A percentile compares a stretch with the other conserved stretches of the same genome.
Conservation (phyloP, 2,113 vertebrate genomes). For the Cyanoderma ruficeps region DNA sequence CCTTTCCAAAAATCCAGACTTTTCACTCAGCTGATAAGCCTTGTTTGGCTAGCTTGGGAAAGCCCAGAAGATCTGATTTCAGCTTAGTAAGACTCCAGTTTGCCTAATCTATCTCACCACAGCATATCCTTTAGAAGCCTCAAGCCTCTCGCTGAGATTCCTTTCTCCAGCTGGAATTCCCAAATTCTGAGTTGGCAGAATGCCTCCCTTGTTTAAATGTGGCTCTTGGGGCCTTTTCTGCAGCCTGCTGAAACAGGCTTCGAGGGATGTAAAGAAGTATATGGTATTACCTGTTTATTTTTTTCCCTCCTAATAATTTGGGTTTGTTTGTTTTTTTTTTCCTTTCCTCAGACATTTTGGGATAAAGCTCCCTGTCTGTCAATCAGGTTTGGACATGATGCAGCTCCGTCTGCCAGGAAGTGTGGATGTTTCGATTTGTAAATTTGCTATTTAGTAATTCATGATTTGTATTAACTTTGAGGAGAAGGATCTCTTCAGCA, state of each 20-base stretch:
- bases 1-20: background rate
- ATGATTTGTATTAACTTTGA: background rate
- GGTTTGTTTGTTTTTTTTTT: background rate
- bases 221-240: slow-evolving; percentile 35
- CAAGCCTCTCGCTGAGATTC: slow-evolving; percentile 24
- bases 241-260: slow-evolving; percentile 43
- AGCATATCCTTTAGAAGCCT: slow-evolving; percentile 51
- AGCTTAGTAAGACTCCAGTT: background rate
- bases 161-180: slow-evolving; percentile 30
- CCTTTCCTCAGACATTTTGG: background rate
- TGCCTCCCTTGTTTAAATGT: slow-evolving; percentile 9
- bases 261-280: slow-evolving; percentile 45
- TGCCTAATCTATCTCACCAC: slow-evolving; percentile 22
- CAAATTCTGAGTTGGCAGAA: slow-evolving; percentile 21
- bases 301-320: slow-evolving; percentile 30
- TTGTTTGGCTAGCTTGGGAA: background rate
- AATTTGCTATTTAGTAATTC: background rate
- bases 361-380: background rate
- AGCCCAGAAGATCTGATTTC: slow-evolving; percentile 5
- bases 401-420: background rate
- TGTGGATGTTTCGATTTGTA: background rate
- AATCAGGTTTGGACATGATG: background rate
- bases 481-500: background rate
- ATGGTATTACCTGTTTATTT: slow-evolving; percentile 59
- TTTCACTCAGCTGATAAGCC: background rate